Base-by-base conservation (phyloP, 2,797 vertebrate species). In the Hypotaenidia okinawae region DNA sequence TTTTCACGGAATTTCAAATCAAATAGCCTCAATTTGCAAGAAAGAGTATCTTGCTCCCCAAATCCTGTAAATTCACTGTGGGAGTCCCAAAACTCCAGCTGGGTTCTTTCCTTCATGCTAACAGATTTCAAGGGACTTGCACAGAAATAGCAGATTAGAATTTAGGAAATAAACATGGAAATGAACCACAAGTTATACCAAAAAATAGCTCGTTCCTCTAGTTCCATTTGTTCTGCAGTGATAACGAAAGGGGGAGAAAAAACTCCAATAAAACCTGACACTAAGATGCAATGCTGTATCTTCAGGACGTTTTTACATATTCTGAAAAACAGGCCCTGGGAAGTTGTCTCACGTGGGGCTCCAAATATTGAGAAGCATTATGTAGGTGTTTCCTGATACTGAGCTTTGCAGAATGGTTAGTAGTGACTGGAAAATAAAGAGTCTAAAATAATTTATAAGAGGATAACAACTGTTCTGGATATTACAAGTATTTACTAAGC, bases 61-160 rank as follows among this genome's bases (percentile, higher is more conserved):
- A 63, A 78, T 54, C 74, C 74, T 39, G 37, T 62, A 74, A 70
- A 84, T 90, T 87, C 83, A 74, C 52, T 24, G 32, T 45, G 61
- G 61, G 39, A 90, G 54, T 57, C 84, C 70, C 73, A 73, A 70
- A 84, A 84, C 58, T 89, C 84, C 85, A 93, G 67, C 77, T 84
- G 87, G n/a, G 35, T 70, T 88, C 79, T 68, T 35, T 84, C 61
- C 66, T 87, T 80, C 81, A 68, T n/a, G 24, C 49, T 72, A 88
- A 62, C 45, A 87, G 39, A 87, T 93, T 96, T 93, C 89, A 90
- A 87, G 68, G 67, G 70, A 93, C 68, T 82, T 84, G 35, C 57
- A 89, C 21, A 93, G 70, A 94, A 94, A 87, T 5, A 95, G 75
- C 25, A 86, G 35, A 90, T 41, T 47, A 87, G 77, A 93, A 91